Base-by-base conservation (phyloP, 2,888 invertebrate genomes). In the Caenorhabditis sp. region DNA sequence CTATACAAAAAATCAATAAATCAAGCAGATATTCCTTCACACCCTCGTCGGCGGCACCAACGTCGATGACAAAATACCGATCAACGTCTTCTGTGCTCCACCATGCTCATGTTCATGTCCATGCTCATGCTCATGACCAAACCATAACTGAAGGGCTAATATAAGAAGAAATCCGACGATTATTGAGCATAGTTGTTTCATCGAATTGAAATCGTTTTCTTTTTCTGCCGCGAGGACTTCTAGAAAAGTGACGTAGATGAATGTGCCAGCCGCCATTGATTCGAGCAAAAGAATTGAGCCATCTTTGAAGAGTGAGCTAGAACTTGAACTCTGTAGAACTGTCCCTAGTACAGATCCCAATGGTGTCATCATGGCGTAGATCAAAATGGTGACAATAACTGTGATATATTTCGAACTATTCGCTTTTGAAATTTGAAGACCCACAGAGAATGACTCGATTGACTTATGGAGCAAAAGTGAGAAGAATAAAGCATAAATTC, bases 341-440 rank as follows among this genome's bases (percentile, higher is more conserved):
- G 82, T 74, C 25, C 84, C 84, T 14, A 87, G 67, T n/a, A 82
- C 67, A 1, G 85, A 78, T 23, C 93, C 93, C 63, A 93, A 81
- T 0, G 93, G 93, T 7, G 92, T 92, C 26, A 93, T 92, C 60
- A 92, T 84, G 0, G 93, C 91, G 78, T 90, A 90, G n/a, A 89
- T 68, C 1, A 88, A 31, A 43, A 88, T 87, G 3, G 89, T 88
- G 43, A 84, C 78, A 10, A 90, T 66, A 7, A 84, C 81, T 3
- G 66, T 69, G 59, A 75, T 63, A 38, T 59, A 57, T 70, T 43
- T 59, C 5, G 49, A 43, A 20, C 49, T 59, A 25, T 59, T 59
- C 1, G 59, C 25, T 72, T 31, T 80, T 74, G 83, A 82, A 21
- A 87, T 79, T 61, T 87, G 87, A 2, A 91, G 85, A 1, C 91